Percentiles rank a stretch among this genome's conserved stretches.
phyloP scores from a whole-genome alignment of 2,113 vertebrate genomes.

The Podarcis cretensis region DNA sequence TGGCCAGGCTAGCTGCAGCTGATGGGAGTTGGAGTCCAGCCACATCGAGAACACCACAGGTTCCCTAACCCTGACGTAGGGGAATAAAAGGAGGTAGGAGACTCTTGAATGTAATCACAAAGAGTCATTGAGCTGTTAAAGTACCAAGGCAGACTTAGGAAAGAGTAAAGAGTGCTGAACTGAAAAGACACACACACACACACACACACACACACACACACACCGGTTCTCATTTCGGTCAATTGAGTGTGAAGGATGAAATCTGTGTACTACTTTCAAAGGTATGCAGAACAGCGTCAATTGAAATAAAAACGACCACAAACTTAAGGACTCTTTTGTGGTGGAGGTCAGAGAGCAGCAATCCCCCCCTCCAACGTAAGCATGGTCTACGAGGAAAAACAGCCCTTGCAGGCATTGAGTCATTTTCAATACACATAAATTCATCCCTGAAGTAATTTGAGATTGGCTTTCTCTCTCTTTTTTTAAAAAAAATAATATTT shows the following conservation, averaged over 20 bases:
- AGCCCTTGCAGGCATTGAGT: background rate
- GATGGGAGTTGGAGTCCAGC: no score
- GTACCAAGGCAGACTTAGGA: background rate
- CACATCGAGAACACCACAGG: no score
- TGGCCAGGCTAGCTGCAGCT: no score
- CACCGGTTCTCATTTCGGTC: background rate
- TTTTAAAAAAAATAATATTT: no score
- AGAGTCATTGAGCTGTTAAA: background rate
- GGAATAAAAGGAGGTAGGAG: background rate
- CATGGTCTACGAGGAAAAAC: background rate
- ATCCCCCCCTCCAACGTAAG: background rate
- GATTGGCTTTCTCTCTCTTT: background rate
- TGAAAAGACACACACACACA: background rate
- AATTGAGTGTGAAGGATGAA: background rate
- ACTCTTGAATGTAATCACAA: no score
- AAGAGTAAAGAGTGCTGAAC: background rate
- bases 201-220: background rate
- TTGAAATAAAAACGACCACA: background rate
- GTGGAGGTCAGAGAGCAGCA: background rate
- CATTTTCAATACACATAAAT: background rate
- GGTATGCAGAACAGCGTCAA: background rate
- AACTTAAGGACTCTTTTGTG: background rate
- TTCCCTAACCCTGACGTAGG: background rate
- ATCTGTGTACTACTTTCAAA: background rate
- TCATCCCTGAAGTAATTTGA: background rate